Evolutionary conservation across 2,888 invertebrate species (phyloP), one percentile per base, ranked within the genome.

Genomic region (Gymnosoma rotundatum): DNA sequence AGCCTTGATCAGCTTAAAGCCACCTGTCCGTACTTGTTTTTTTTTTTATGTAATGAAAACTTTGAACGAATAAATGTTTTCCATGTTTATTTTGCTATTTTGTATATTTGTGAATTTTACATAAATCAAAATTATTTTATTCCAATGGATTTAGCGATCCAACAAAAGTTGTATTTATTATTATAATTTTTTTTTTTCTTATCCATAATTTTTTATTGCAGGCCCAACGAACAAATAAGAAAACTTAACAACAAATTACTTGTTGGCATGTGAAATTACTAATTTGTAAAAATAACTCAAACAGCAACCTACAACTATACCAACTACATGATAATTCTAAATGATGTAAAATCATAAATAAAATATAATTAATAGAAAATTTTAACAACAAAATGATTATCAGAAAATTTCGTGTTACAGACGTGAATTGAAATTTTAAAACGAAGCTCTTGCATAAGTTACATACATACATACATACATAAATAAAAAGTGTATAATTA

Each of bases 371-470:
- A 67, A 48, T n/a, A 16, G 4, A 78, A 78, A 81, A 64, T 81
- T 84, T 84, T 81, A 81, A 81, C 84, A 84, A 84, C 81, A 83
- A 79, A 79, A 75, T 70, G 70, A 66, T 82, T 52, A 66, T 60
- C 36, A 67, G 58, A 75, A 76, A 67, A 50, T 20, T 76, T 56
- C 58, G 66, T 63, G 61, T 63, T 21, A 63, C 38, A 2, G 48
- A 21, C 54, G 52, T 69, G 56, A 76, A 76, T 58, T 64, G 58
- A 79, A 75, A 81, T 58, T 60, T 58, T 38, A 16, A 63, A 75
- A 78, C 72, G 56, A 72, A 70, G 16, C 38, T 36, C 20, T 64
- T 18, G 38, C 63, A 63, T 60, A 69, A 61, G 69, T 61, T 61
- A 56, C 54, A 74, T 60, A 25, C 25, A 25, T 1, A 25, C 25